Conservation (phyloP, 2,113 vertebrate genomes). For the Sterrhoptilus dennistouni region DNA sequence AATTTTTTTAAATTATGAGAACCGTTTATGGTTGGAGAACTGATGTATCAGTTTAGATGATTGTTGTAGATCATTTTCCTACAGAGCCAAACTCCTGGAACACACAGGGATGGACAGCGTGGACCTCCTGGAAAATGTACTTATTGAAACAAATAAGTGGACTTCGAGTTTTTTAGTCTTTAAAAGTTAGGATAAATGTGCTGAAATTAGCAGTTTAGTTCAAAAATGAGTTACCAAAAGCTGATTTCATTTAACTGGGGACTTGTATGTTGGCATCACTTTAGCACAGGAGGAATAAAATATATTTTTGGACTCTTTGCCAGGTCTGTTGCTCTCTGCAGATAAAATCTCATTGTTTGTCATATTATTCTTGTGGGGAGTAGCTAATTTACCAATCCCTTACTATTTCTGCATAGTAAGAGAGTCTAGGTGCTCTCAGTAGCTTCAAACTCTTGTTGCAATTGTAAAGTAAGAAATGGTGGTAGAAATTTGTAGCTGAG, state of each 20-base stretch:
- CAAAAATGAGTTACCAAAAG: not conserved
- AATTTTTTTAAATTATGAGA: slow-evolving; percentile 28
- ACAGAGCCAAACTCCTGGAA: not conserved
- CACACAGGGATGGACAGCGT: fast-evolving
- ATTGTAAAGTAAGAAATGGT: not conserved
- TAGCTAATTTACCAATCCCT: not conserved
- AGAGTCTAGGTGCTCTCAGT: not conserved
- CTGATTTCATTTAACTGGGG: not conserved
- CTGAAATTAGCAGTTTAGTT: not conserved
- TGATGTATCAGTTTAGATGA: not conserved
- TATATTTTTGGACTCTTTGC: slow-evolving; percentile 41
- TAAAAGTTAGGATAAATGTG: not conserved
- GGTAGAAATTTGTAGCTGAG: not conserved
- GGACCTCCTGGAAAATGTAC: not conserved
- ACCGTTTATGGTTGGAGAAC: not conserved
- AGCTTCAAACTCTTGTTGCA: not conserved
- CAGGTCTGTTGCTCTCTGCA: not conserved
- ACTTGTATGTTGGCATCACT: not conserved
- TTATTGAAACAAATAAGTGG: not conserved
- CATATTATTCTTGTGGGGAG: not conserved
- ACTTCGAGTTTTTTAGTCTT: not conserved
- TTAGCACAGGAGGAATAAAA: slow-evolving; percentile 43
- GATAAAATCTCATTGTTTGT: not conserved
- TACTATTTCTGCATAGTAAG: not conserved
- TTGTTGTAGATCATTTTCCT: not conserved